Evolutionary conservation across 2,113 vertebrate genomes (phyloP).

Genomic region (Archocentrus centrarchus): DNA sequence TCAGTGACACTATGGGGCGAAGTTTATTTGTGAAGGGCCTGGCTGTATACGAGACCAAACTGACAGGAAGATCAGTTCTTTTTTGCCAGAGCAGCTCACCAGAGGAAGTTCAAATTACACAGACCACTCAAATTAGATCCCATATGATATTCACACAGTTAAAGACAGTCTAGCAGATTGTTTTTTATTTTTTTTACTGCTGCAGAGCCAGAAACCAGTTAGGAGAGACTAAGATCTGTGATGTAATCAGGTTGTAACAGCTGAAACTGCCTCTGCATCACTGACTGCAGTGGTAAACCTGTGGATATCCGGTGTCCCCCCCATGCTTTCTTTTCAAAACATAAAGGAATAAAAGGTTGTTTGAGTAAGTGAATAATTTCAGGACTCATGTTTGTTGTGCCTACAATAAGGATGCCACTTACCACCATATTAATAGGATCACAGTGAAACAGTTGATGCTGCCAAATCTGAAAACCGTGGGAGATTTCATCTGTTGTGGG

Average conservation of each 20-base stretch:
- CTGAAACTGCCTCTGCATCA: slow-evolving; percentile 27
- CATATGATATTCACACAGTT: neutral
- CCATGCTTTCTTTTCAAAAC: neutral
- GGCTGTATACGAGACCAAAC: neutral
- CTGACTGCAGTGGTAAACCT: neutral
- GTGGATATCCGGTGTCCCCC: neutral
- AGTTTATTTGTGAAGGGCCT: neutral
- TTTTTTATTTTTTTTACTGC: neutral
- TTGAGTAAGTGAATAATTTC: neutral
- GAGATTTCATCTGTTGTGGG: slow-evolving; percentile 60
- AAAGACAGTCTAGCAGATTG: neutral
- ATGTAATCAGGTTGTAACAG: slow-evolving; percentile 56
- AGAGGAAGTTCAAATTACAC: neutral
- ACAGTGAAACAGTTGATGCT: slow-evolving; percentile 51
- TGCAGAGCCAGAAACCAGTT: slow-evolving; percentile 7
- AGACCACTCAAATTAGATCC: neutral
- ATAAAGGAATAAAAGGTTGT: neutral
- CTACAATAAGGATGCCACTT: slow-evolving; percentile 1
- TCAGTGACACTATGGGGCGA: neutral
- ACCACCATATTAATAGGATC: slow-evolving; percentile 48
- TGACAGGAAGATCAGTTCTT: neutral
- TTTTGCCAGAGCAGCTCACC: neutral
- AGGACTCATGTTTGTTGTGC: slow-evolving; percentile 21
- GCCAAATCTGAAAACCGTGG: slow-evolving; percentile 64
- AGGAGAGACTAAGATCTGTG: slow-evolving; percentile 29